phyloP scores from a whole-genome alignment of 2,113 vertebrate genomes.

The Syrrhaptes paradoxus region DNA sequence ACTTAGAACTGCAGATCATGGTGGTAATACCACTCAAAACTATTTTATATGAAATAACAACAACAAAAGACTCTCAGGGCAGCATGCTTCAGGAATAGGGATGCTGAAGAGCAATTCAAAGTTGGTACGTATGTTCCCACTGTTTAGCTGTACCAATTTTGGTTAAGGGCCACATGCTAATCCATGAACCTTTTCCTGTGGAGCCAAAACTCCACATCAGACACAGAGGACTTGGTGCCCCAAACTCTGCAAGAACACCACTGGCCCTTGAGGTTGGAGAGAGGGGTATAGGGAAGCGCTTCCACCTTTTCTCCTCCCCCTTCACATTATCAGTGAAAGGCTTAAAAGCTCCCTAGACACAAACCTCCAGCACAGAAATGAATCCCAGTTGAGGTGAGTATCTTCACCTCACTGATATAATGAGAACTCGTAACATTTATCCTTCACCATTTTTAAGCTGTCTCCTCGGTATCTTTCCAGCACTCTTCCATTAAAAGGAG shows the following conservation, averaged over 20 bases:
- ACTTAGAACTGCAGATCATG: not conserved
- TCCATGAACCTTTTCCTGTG: not conserved
- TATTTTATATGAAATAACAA: not conserved
- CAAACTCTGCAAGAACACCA: not conserved
- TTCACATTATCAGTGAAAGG: not conserved
- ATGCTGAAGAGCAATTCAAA: not conserved
- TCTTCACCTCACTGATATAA: not conserved
- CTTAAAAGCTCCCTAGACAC: not conserved
- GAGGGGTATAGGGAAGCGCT: not conserved
- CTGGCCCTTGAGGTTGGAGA: not conserved
- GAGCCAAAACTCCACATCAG: fast-evolving
- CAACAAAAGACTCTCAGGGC: not conserved
- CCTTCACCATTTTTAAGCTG: not conserved
- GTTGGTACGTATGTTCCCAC: fast-evolving
- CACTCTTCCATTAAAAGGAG: not conserved
- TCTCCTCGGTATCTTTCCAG: not conserved
- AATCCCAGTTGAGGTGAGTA: fast-evolving
- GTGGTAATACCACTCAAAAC: not conserved
- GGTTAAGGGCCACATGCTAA: not conserved
- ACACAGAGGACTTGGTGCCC: not conserved
- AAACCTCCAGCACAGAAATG: not conserved
- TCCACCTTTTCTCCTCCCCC: not conserved
- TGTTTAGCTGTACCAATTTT: not conserved
- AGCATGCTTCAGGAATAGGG: not conserved
- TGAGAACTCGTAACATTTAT: fast-evolving